A percentile compares a stretch with the other conserved stretches of the same genome.
These are phyloP conservation scores for Heliconius melpomene DNA, from an alignment of 1,140 invertebrate genomes.

Conservation along the genomic window DNA sequence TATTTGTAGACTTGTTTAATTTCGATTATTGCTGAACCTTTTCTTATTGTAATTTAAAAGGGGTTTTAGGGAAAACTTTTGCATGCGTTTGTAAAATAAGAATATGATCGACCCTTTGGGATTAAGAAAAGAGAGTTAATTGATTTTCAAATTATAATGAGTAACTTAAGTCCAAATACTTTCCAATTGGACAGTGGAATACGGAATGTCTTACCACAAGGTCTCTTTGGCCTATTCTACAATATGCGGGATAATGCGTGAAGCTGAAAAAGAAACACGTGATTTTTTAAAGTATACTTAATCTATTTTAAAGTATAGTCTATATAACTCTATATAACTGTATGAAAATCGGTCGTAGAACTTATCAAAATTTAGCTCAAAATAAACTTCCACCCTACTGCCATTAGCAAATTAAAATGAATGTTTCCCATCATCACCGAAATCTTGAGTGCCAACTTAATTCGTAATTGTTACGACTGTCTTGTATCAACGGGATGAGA, in stretches of 20 bases:
- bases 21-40: background rate
- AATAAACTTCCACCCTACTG: background rate
- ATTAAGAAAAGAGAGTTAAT: background rate
- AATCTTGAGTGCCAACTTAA: background rate
- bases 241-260: no score
- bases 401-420: constrained; percentile 13
- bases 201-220: no score
- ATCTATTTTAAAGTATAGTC: no score
- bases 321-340: background rate
- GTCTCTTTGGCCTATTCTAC: no score
- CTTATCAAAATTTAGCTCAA: background rate
- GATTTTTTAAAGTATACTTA: no score
- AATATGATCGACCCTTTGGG: background rate
- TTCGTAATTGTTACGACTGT: background rate
- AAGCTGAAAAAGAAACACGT: background rate
- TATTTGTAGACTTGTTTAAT: background rate
- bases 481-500: background rate
- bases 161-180: no score
- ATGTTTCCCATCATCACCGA: constrained; percentile 3
- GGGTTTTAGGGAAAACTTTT: background rate
- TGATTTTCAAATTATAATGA: background rate
- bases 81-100: background rate
- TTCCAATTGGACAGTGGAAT: no score
- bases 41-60: background rate
- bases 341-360: background rate